Evolutionary conservation across 2,797 vertebrate species (phyloP), one percentile per base, ranked within the genome.

Genomic region (Gymnothorax reevesii): DNA sequence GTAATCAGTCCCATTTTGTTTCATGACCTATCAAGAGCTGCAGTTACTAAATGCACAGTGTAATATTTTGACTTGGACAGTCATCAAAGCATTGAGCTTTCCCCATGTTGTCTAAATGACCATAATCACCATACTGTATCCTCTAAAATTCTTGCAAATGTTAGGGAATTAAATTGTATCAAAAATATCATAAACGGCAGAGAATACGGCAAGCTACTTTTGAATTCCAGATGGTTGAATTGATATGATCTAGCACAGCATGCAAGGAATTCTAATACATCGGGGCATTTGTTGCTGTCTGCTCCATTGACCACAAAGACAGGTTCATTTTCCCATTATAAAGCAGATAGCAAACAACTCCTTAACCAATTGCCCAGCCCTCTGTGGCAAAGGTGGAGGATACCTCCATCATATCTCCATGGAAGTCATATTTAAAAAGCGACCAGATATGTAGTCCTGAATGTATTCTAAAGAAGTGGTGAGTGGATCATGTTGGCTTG

Each of bases 391-490:
- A 64, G 17, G 60, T 73, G 52, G 42, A 25, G 55, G 87, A 54
- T 49, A 66, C 71, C 10, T 20, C 59, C 27, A 73, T 84, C 85
- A 15, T 66, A 83, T 86, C 69, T 86, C 88, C 27, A 71, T 13
- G 52, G 84, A 57, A 84, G 52, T 2, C 42, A 83, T 20, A 7
- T 8, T 33, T 86, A 82, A 52, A 64, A 2, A 84, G 66, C 57
- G 85, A 77, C 80, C 57, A 75, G 86, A 42, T 20, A 86, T 10
- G 69, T 88, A 84, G 49, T 83, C 59, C 54, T 84, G 80, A 20
- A 86, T 88, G 69, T 60, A 66, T 87, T 83, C 86, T 13, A 86
- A 87, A 83, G 83, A 57, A 88, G 33, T 1, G 22, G 33, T 42
- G 33, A 42, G 33, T 42, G 33, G 33, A 42, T 42, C 33, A 42